Evolutionary conservation across 2,888 invertebrate genomes (phyloP).

Genomic region (Teinopalpus imperialis): DNA sequence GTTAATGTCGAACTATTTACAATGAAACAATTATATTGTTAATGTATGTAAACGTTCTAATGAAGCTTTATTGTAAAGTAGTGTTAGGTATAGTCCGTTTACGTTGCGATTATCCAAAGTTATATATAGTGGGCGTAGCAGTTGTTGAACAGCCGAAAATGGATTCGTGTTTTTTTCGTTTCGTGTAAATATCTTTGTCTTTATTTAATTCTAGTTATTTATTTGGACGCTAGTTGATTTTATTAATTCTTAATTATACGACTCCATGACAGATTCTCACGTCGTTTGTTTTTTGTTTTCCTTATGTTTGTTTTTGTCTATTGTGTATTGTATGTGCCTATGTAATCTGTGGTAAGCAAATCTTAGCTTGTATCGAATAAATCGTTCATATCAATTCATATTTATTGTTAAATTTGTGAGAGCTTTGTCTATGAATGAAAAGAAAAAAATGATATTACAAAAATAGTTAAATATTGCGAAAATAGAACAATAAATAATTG

Average conservation of each 20-base stretch:
- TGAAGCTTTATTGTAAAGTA: conserved; percentile 79
- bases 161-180: conserved; percentile 52
- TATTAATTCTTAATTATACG: conserved; percentile 57
- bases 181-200: conserved; percentile 53
- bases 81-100: conserved; percentile 67
- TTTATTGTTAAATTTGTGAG: conserved; percentile 26
- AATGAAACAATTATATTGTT: conserved; percentile 50
- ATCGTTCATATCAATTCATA: conserved; percentile 27
- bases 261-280: conserved; percentile 62
- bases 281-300: conserved; percentile 8
- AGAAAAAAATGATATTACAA: background rate
- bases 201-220: conserved; percentile 72
- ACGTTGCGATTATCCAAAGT: conserved; percentile 75
- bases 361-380: conserved; percentile 21
- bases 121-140: conserved; percentile 66
- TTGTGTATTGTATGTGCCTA: conserved; percentile 36
- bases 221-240: conserved; percentile 67
- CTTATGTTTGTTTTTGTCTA: conserved; percentile 35
- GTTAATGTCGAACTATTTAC: conserved; percentile 44
- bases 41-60: conserved; percentile 75
- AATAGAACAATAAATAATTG: conserved; percentile 16
- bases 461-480: conserved; percentile 7
- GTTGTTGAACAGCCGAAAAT: conserved; percentile 57
- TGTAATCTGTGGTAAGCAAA: conserved; percentile 25
- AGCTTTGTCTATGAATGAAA: conserved; percentile 25